Evolutionary conservation across 2,797 vertebrate genomes (phyloP).

Genomic region (Prionace glauca): DNA sequence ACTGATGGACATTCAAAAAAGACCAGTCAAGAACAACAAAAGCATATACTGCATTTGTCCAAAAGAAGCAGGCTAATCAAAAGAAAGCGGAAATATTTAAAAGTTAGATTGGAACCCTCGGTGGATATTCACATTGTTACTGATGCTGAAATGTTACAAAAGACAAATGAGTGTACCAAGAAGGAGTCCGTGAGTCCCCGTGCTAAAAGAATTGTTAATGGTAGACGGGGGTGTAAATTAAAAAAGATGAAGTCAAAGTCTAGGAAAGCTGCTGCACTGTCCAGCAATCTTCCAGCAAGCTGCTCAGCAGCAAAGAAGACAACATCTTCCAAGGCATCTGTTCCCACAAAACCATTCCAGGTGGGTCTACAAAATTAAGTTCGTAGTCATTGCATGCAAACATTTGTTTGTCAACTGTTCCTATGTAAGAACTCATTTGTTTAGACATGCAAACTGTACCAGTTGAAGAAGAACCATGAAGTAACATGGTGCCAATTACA

Average conservation of each 20-base stretch:
- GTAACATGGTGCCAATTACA: not conserved
- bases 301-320: not conserved
- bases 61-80: slow-evolving; percentile 48
- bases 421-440: not conserved
- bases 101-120: slow-evolving; percentile 37
- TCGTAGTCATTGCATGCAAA: not conserved
- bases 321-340: not conserved
- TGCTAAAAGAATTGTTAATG: not conserved
- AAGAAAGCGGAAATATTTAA: slow-evolving; percentile 48
- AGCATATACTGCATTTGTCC: slow-evolving; percentile 43
- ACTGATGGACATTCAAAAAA: not conserved
- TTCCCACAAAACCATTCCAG: not conserved
- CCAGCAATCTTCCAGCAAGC: not conserved
- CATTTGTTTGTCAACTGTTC: not conserved
- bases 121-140: not conserved
- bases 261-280: not conserved
- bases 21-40: slow-evolving; percentile 51
- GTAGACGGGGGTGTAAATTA: not conserved
- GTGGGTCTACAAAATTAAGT: slow-evolving; percentile 3
- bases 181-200: not conserved
- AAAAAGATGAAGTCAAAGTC: not conserved
- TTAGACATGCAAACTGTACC: not conserved
- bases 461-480: not conserved
- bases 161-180: not conserved
- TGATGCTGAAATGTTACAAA: not conserved